Evolutionary conservation across 2,113 vertebrate genomes (phyloP), one percentile per base, ranked within the genome.

Genomic region (Oncorhynchus nerka): DNA sequence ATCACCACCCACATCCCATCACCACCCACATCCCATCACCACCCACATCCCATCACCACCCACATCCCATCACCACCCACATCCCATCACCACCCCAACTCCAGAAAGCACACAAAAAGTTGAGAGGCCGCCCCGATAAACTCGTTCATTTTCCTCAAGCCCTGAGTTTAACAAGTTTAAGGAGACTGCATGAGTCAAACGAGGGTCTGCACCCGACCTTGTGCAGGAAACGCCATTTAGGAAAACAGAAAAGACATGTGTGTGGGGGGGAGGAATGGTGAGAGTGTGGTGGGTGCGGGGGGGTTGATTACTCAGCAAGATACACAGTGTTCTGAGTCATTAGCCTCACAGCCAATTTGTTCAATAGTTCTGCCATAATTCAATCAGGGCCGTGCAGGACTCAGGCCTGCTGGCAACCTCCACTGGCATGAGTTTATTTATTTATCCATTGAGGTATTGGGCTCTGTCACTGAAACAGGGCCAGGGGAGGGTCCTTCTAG

Each of bases 291-390:
- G 24, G 24, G 48, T n/a, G 26, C 74, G 68, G 28, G 5, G 67
- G 26, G 69, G 90, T 79, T 9, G 34, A 39, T 39, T 39, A 85
- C 75, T 84, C 55, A 12, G 86, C 83, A 92, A 93, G 86, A 90
- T 93, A 92, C 92, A 89, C 84, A 89, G 89, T 80, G 89, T 92
- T 93, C 91, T 93, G 91, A 94, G 93, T 94, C 92, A 94, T 87
- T 91, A 87, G 78, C 92, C 93, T 78, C 89, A 89, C 87, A 92
- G 84, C 84, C 92, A 93, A 94, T 95, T 94, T 94, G 92, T 92
- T 92, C 88, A 89, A 94, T 92, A 93, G 91, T 94, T 91, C 94
- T 90, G 88, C 92, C 87, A 91, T 93, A 93, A 90, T 88, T 90
- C 89, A 89, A 82, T 85, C 85, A 85, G 79, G 80, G 73, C 75